Evolutionary conservation across 2,888 invertebrate species (phyloP), one percentile per base, ranked within the genome.

Genomic region (Bellardia bayeri): DNA sequence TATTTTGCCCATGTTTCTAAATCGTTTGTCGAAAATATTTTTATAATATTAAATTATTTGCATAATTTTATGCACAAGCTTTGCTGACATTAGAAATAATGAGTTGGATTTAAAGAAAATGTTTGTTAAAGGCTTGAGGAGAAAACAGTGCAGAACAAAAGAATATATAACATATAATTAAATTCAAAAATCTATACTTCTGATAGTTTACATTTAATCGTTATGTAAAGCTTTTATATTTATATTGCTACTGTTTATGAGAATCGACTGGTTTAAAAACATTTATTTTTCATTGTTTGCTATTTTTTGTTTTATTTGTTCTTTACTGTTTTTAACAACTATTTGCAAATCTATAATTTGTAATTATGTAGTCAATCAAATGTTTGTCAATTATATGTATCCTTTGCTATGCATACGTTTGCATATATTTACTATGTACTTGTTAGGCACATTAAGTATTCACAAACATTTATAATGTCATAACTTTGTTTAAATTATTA

Each of bases 311-410:
- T 61, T 14, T 6, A 33, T 30, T 69, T 14, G 3, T 11, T 0
- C 49, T 23, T 49, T 8, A 45, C 6, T 56, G 42, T 45, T n/a
- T 23, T 2, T 16, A 49, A 54, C 14, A 16, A 40, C 37, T 30
- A 33, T 64, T 81, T 54, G 16, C 33, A 54, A 64, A 56, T 14
- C 42, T 58, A 74, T 76, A 68, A 56, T 61, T 63, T 71, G 42
- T 80, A 79, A 86, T 86, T 86, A 83, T 75, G 71, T 64, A 83
- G 80, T 86, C 86, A 66, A 56, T 86, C 83, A 79, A 42, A 71
- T 49, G 51, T 86, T 69, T 83, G 69, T 80, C 79, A 80, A 71
- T 86, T 66, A 79, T 71, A 33, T 45, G 45, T 23, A 54, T 30
- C 76, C 49, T 54, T 79, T 72, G 72, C 42, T 33, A 63, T 71